A percentile compares a stretch with the other conserved stretches of the same genome.
Conservation (phyloP, 2,797 vertebrate species). For the Tapera naevia region DNA sequence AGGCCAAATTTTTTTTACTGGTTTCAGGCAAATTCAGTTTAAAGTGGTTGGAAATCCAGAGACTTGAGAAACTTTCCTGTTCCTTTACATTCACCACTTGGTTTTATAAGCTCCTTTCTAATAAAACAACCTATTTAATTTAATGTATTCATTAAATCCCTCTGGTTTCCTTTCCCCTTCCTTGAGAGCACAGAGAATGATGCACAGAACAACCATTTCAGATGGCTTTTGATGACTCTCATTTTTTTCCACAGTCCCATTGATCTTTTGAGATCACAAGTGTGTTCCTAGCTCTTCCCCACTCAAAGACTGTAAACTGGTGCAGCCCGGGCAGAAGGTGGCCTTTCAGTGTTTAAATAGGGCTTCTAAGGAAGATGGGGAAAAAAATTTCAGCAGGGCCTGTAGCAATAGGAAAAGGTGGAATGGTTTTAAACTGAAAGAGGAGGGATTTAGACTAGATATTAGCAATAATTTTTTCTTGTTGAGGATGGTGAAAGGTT, state of each 20-base stretch:
- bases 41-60: background rate
- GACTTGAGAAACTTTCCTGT: background rate
- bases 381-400: too few species aligned
- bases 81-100: background rate
- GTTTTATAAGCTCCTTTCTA: background rate
- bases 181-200: rapidly evolving
- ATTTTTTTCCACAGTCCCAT: background rate
- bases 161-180: background rate
- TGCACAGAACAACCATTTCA: background rate
- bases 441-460: too few species aligned
- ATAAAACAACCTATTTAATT: background rate
- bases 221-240: background rate
- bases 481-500: too few species aligned
- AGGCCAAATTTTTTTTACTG: background rate
- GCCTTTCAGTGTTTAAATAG: too few species aligned
- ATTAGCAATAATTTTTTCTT: too few species aligned
- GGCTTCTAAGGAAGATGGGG: too few species aligned
- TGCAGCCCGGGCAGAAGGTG: rapidly evolving
- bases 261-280: background rate
- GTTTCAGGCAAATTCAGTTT: background rate
- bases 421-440: too few species aligned
- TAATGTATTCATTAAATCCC: background rate
- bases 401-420: too few species aligned
- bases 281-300: background rate
- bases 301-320: background rate